Base-by-base conservation (phyloP, 2,113 vertebrate genomes). In the Etheostoma spectabile region DNA sequence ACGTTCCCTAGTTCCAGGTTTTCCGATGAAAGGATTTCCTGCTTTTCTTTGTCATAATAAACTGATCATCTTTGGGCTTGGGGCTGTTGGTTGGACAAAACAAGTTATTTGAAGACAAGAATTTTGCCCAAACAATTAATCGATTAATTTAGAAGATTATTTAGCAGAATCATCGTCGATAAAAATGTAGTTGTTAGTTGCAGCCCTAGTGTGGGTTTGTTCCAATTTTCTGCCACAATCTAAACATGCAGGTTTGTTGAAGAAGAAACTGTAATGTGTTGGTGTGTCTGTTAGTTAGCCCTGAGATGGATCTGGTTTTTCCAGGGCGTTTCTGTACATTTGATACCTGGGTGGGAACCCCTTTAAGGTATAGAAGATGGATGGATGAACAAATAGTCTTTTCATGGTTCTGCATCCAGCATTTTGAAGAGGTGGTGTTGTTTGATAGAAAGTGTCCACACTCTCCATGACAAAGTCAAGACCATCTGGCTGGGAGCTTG, bases 401-500 rank as follows among this genome's bases (percentile, higher is more conserved):
- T 57, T 72, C 27, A 24, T 74, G 61, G 27, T 56, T 57, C 64
- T 81, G 71, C 18, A 21, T 60, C 18, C 65, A 55, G 65, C 48
- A 48, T 66, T 72, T 69, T 79, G 65, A 80, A 52, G 74, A 69
- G 66, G 67, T 83, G 55, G 46, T 77, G 61, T 74, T 71, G 74
- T 71, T 73, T 76, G 56, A 56, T 61, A 35, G 63, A 77, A 77
- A 57, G 49, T 74, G 35, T 83, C 74, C 71, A 63, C 65, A 55
- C 66, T 76, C 75, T 86, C 74, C 45, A 46, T 79, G 73, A 86
- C 77, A 89, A 89, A 90, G 86, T 91, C 77, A 72, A 76, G 72
- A 86, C 93, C 92, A 93, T 94, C 93, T 93, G 89, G 86, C 80
- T 83, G 56, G 35, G 78, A 89, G 70, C 88, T 89, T 86, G 87